Base-by-base conservation (phyloP, 2,888 invertebrate genomes). In the Coenonympha glycerion region DNA sequence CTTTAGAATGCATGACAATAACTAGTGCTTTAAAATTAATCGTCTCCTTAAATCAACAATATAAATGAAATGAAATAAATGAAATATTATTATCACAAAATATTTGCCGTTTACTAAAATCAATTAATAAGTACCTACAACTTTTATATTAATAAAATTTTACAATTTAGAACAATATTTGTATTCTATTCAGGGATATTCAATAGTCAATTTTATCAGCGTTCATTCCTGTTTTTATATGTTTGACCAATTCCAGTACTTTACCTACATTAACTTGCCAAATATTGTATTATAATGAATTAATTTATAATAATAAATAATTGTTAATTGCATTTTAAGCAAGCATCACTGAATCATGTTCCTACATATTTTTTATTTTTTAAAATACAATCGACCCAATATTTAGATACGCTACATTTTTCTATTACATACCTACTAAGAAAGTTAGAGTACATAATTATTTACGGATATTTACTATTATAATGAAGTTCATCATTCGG, bases 1-100 rank as follows among this genome's bases (percentile, higher is more conserved):
- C 52, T 58, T 54, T 79, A 76, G 77, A 79, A 76, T 79, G 86
- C 86, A 86, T 86, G 86, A 86, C 86, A 87, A 87, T 85, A 87
- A 85, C 53, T 83, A 82, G 76, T 73, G 79, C 78, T 81, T 83
- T 73, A 78, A 73, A 68, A 64, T 62, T 34, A 46, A 49, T 42
- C 49, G 48, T 52, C 64, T 46, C 36, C 61, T 44, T 15, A 26
- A 42, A 30, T 47, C 33, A 45, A 13, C 11, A 19, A 46, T 21
- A 26, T 24, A 24, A 33, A n/a, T n/a, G n/a, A n/a, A 49, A 31
- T 45, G n/a, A n/a, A n/a, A 26, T 24, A 24, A 33, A n/a, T n/a
- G n/a, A n/a, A 49, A 31, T 45, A n/a, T n/a, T n/a, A n/a, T n/a
- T n/a, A n/a, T n/a, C n/a, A n/a, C 16, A 39, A 37, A n/a, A 8